A percentile compares a stretch with the other conserved stretches of the same genome.
Conservation (phyloP, 2,888 invertebrate genomes). For the Chymomyza fuscimana region DNA sequence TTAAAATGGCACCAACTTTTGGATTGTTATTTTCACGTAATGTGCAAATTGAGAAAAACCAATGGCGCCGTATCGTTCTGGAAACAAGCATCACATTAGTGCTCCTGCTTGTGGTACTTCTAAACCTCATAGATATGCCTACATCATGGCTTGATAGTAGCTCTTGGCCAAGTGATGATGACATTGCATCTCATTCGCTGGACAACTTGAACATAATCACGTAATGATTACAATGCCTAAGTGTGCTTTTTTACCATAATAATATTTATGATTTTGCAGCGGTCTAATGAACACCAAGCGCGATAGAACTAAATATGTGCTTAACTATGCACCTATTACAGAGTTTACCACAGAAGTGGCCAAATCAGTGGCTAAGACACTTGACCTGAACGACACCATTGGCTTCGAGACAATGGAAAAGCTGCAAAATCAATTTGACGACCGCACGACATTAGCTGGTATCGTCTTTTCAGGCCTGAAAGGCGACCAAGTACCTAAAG, state of each 20-base stretch:
- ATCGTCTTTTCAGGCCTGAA: slow-evolving; percentile 42
- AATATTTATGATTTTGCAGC: slow-evolving; percentile 26
- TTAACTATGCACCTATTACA: slow-evolving; percentile 48
- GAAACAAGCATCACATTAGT: slow-evolving; percentile 56
- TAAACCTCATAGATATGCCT: slow-evolving; percentile 39
- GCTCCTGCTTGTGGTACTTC: slow-evolving; percentile 45
- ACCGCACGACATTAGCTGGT: slow-evolving; percentile 57
- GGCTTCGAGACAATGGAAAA: slow-evolving; percentile 25
- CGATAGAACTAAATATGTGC: not conserved
- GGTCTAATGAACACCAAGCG: not conserved
- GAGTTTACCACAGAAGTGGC: slow-evolving; percentile 27
- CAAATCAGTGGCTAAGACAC: slow-evolving; percentile 32
- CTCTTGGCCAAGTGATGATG: slow-evolving; percentile 27
- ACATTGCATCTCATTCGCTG: slow-evolving; percentile 38
- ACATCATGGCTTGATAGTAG: slow-evolving; percentile 42
- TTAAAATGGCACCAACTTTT: slow-evolving; percentile 55
- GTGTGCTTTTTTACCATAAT: not conserved
- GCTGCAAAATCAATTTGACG: slow-evolving; percentile 56
- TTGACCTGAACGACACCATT: slow-evolving; percentile 40
- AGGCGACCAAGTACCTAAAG: slow-evolving; percentile 23
- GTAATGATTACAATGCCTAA: slow-evolving; percentile 43
- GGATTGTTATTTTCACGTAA: slow-evolving; percentile 53
- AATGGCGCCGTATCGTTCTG: slow-evolving; percentile 46
- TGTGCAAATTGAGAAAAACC: slow-evolving; percentile 47
- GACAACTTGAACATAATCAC: slow-evolving; percentile 49